Base-by-base conservation (phyloP, 1,140 invertebrate species). In the Drosophila athabasca region DNA sequence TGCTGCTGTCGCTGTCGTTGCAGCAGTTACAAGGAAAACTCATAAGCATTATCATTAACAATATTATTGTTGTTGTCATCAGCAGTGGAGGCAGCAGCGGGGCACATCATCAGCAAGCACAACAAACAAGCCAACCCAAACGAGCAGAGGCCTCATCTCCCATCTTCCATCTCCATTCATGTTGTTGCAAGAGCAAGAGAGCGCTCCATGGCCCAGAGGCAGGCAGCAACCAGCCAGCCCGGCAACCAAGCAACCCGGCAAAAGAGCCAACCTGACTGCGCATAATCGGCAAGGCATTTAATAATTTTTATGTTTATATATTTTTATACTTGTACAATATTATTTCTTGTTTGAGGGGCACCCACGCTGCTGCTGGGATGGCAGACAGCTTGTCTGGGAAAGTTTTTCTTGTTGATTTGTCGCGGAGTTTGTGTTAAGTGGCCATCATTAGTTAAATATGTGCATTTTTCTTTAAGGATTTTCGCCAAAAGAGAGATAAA, bases 391-490 rank as follows among this genome's bases (percentile, higher is more conserved):
- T 71, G 82, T 82, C 74, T 87, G 83, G 75, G 83, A 87, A 87
- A 88, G 83, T 83, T 77, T 77, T 57, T 61, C 24, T 77, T 69
- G 78, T 89, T 88, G 83, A 89, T 88, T 88, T 88, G 84, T 88
- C 83, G 78, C 79, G 66, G 77, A 77, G 83, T 73, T 88, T 87
- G 60, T 81, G 83, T 83, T 88, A 88, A 88, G 83, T 88, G 83
- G 76, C 72, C 83, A 88, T 88, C 83, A 88, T 88, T 88, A 88
- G 83, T 88, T 88, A 88, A 88, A 83, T 88, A 88, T 89, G 83
- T 88, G 79, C 76, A 88, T 88, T 88, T 88, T 88, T 88, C 83
- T 88, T 89, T 76, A 88, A 88, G 83, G 83, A 88, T 87, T 88
- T 88, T 71, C 65, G 62, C 59, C 54, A 39, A 55, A 58, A 15